Evolutionary conservation across 2,113 vertebrate species (phyloP), one percentile per base, ranked within the genome.

Genomic region (Pogona vitticeps): DNA sequence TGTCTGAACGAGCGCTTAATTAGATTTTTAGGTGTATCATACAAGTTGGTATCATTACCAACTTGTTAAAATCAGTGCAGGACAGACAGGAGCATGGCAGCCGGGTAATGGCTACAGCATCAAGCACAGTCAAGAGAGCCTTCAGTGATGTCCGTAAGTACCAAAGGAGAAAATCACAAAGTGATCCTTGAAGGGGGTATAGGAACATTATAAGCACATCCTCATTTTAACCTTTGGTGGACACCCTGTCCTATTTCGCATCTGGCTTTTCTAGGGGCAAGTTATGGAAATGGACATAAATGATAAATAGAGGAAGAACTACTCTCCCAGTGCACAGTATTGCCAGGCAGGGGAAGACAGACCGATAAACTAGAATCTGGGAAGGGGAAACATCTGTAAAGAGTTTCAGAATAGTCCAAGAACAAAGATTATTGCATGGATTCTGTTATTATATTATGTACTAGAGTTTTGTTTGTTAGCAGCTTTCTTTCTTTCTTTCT

Each of bases 391-490:
- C 67, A 0, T 1, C 42, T 63, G 72, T 76, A 15, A 71, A 71
- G 23, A 59, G 63, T 63, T 83, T 52, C 17, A 71, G 38, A 61
- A 83, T 40, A 61, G 31, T 83, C 40, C 67, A 36, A 76, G 82
- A 67, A 67, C 12, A 33, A 65, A 65, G 56, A 71, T 26, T 18
- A 12, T 46, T 36, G 36, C 20, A 0, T 80, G 26, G 40, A 84
- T 89, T 33, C 59, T 71, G 31, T 58, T 15, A 65, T 63, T 26
- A 83, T 40, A 88, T 59, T 87, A 78, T 85, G 77, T n/a, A 26
- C 3, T 42, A 76, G n/a, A 65, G 40, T 81, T 89, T 42, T 89
- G 52, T 71, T 63, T 1, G 75, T 88, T n/a, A n/a, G 78, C 28
- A 61, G 14, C 36, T 71, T 21, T 59, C 78, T 23, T 18, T n/a